Base-by-base conservation (phyloP, 92 coral and sea anemone genomes). In the Chrysogorgia sp. region DNA sequence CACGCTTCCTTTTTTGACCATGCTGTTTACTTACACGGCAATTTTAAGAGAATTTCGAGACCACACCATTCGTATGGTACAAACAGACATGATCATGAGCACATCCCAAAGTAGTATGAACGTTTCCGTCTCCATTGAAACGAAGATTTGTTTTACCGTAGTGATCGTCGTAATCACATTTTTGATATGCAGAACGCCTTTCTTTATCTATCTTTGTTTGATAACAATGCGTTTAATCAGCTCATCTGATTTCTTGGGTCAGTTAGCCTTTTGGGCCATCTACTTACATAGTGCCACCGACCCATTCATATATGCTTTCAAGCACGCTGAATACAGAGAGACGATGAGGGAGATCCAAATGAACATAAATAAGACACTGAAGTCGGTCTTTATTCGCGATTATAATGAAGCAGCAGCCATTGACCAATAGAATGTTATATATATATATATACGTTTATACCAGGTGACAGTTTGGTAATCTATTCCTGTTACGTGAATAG, bases 231-330 rank as follows among this genome's bases (percentile, higher is more conserved):
- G 86, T 43, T 83, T 88, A 10, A 60, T 71, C 10, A 74, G 82
- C 23, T 59, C 98, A 17, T 66, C 91, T 17, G 98, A 93, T 47
- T 82, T 87, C 62, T 76, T 93, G 1, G 92, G 94, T 34, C 98
- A 93, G 74, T 71, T 93, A 49, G 92, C 98, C 2, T 93, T 93
- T 62, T 93, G 98, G 98, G 97, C 98, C 19, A 86, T 93, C 23
- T 93, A 89, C 58, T 84, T 93, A 10, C 98, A 93, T 69, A 93
- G 98, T 52, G 97, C 98, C 7, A 84, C 94, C 33, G 88, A 93
- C 52, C 98, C 98, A 17, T 93, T 93, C 72, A 86, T 93, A 69
- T 93, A 87, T 63, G 92, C 98, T 0, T 93, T 93, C 74, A 91
- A 93, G 48, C 92, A 89, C 75, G 79, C 83, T 0, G 98, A 93